phyloP scores from a whole-genome alignment of 2,113 vertebrate species.

The Synodontis membranacea region DNA sequence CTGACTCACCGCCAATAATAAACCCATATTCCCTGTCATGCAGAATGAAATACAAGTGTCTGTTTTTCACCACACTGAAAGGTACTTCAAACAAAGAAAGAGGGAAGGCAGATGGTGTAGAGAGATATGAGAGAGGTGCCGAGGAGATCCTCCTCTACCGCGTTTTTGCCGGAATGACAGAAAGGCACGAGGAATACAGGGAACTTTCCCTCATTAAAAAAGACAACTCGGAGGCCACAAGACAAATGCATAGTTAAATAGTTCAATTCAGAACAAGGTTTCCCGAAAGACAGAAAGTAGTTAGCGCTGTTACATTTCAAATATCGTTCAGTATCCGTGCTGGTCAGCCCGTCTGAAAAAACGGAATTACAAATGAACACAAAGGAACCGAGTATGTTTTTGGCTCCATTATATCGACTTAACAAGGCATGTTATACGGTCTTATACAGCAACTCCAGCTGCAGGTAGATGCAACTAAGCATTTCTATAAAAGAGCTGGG shows the following conservation, averaged over 20 bases:
- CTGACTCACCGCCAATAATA: constrained; percentile 19
- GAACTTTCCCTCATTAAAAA: neutral
- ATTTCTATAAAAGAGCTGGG: constrained; percentile 1
- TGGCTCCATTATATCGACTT: neutral
- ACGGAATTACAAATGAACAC: neutral
- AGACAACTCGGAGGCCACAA: neutral
- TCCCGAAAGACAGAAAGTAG: neutral
- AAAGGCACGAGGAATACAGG: constrained; percentile 14
- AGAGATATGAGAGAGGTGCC: constrained; percentile 14
- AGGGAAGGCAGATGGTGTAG: neutral
- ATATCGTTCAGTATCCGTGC: neutral
- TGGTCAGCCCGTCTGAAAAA: neutral
- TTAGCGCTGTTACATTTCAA: neutral
- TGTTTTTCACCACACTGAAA: constrained; percentile 26
- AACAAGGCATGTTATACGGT: neutral
- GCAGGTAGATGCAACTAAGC: constrained; percentile 32
- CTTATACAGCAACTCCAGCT: neutral
- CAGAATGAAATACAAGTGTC: constrained; percentile 8
- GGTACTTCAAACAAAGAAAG: constrained; percentile 32
- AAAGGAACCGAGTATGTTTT: neutral
- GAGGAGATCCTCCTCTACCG: neutral
- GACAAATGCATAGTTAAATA: neutral
- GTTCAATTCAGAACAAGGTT: neutral
- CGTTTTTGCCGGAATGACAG: constrained; percentile 28
- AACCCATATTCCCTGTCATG: constrained; percentile 29